These are phyloP conservation scores for Cotesia chilonis DNA, from an alignment of 1,140 invertebrate genomes.

Conservation along the genomic window DNA sequence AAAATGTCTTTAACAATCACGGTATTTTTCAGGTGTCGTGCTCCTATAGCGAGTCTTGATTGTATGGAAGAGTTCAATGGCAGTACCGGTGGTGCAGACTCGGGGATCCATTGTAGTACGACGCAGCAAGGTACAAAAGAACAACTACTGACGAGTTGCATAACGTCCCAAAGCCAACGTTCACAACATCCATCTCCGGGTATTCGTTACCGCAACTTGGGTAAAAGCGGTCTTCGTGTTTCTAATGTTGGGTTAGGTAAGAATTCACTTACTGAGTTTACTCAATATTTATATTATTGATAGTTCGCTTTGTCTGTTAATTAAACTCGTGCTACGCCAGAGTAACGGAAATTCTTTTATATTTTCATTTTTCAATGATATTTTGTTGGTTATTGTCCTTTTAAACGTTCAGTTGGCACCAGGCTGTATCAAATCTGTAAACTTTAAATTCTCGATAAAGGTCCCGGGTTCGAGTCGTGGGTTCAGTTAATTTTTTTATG, in stretches of 20 bases:
- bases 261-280: constrained; percentile 48
- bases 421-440: too few relatives aligned
- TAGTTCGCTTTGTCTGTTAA: constrained; percentile 20
- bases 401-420: too few relatives aligned
- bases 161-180: constrained; percentile 60
- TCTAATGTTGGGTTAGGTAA: constrained; percentile 89
- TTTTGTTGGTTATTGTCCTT: background rate
- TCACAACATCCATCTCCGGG: constrained; percentile 74
- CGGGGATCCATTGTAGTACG: constrained; percentile 58
- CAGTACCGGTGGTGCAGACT: constrained; percentile 60
- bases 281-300: constrained; percentile 39
- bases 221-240: constrained; percentile 90
- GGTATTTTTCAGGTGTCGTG: constrained; percentile 75
- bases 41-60: constrained; percentile 89
- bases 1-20: background rate
- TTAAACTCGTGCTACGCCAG: too few relatives aligned
- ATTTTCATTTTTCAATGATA: constrained; percentile 1
- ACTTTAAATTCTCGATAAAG: too few relatives aligned
- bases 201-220: constrained; percentile 88
- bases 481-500: too few relatives aligned
- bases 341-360: background rate
- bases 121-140: constrained; percentile 63
- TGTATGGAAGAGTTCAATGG: constrained; percentile 92
- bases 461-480: too few relatives aligned
- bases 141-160: constrained; percentile 63